These are phyloP conservation scores for Zygaena filipendulae DNA, from an alignment of 2,888 invertebrate species.

Conservation along the genomic window DNA sequence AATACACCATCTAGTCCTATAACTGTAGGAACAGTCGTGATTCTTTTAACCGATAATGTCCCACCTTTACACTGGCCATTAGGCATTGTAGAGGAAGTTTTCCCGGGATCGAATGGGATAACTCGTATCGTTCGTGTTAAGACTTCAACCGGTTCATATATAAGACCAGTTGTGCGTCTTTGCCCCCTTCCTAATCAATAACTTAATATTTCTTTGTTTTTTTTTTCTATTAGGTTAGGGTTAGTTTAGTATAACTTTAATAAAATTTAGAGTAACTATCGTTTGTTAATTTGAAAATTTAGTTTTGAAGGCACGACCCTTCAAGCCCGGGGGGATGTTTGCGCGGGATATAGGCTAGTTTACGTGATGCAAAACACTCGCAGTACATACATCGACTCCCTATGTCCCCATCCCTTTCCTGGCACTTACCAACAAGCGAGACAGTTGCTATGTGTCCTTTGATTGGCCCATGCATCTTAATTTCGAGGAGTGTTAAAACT, in stretches of 20 bases:
- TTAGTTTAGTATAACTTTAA: too few species aligned
- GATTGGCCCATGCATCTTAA: too few species aligned
- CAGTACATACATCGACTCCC: too few species aligned
- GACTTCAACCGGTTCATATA: constrained; percentile 7
- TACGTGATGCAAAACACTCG: too few species aligned
- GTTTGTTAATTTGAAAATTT: too few species aligned
- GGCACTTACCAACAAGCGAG: too few species aligned
- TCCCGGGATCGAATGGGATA: constrained; percentile 6
- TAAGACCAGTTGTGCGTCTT: constrained; percentile 4
- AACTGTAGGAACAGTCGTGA: constrained; percentile 7
- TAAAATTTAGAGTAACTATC: too few species aligned
- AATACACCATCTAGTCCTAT: constrained; percentile 6
- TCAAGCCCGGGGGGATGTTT: constrained; percentile 2
- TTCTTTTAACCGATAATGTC: constrained; percentile 8
- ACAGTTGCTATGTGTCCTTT: too few species aligned
- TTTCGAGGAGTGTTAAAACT: too few species aligned
- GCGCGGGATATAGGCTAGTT: too few species aligned
- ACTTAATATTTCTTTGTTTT: background rate
- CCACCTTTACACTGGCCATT: constrained; percentile 11
- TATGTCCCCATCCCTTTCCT: too few species aligned
- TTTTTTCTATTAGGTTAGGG: background rate
- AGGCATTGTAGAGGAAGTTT: constrained; percentile 10
- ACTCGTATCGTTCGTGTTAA: constrained; percentile 6
- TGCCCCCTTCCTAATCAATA: background rate
- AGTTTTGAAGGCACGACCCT: constrained; percentile 1